phyloP scores from a whole-genome alignment of 2,113 vertebrate genomes.

The Neodontobutis hainanensis region DNA sequence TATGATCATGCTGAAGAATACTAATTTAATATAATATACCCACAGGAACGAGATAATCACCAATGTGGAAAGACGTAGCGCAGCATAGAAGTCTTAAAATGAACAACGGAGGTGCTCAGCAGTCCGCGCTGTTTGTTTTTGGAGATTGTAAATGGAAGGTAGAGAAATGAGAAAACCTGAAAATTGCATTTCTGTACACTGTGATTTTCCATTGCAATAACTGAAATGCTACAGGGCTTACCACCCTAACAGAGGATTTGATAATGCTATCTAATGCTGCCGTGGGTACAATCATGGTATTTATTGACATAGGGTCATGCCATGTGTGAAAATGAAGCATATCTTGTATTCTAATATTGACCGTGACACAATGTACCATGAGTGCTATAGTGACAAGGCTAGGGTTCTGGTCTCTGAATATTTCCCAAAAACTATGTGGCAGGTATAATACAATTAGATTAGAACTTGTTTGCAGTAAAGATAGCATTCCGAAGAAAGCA shows the following conservation, averaged over 20 bases:
- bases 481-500: too few species aligned
- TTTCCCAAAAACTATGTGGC: too few species aligned
- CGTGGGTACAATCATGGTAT: constrained; percentile 27
- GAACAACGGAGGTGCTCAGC: constrained; percentile 20
- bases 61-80: constrained; percentile 24
- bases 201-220: constrained; percentile 8
- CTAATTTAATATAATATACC: constrained; percentile 46
- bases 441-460: too few species aligned
- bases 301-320: constrained; percentile 27
- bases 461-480: too few species aligned
- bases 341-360: constrained; percentile 61
- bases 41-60: constrained; percentile 63
- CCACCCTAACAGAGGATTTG: constrained; percentile 33
- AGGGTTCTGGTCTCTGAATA: too few species aligned
- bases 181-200: neutral
- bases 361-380: constrained; percentile 25
- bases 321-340: constrained; percentile 34
- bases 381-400: constrained; percentile 22
- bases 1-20: constrained; percentile 60
- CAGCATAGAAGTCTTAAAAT: constrained; percentile 8
- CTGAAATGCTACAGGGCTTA: constrained; percentile 10
- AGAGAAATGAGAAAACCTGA: constrained; percentile 1
- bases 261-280: constrained; percentile 33
- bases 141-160: constrained; percentile 28
- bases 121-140: constrained; percentile 30